A percentile compares a stretch with the other conserved stretches of the same genome.
These are phyloP conservation scores for Dromococcyx pavoninus DNA, from an alignment of 2,797 vertebrate genomes.

Conservation along the genomic window DNA sequence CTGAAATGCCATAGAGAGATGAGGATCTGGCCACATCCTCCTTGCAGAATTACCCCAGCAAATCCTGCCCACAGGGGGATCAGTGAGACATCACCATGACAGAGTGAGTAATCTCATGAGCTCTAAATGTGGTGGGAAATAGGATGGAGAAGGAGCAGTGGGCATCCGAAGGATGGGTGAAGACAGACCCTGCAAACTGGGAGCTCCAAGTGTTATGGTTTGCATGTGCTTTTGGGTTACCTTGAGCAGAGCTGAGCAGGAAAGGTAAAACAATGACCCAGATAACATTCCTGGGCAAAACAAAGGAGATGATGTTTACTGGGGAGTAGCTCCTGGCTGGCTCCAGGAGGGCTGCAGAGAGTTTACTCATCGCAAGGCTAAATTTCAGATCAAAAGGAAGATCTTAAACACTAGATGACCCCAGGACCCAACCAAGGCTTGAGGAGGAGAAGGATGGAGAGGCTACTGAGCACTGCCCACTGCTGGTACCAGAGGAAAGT, in stretches of 20 bases:
- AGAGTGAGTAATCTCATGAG: not conserved
- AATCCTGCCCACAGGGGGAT: not conserved
- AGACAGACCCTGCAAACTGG: not conserved
- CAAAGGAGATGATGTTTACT: constrained; percentile 20
- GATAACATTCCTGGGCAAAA: constrained; percentile 9
- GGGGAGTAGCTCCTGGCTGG: not conserved
- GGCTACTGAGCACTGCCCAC: accelerated
- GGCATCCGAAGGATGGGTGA: not conserved
- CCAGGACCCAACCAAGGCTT: not conserved
- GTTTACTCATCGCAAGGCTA: constrained; percentile 21
- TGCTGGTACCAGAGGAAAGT: accelerated
- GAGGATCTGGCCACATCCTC: not conserved
- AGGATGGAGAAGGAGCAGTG: not conserved
- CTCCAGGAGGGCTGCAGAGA: not conserved
- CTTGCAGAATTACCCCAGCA: not conserved
- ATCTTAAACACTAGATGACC: not conserved
- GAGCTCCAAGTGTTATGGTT: not conserved
- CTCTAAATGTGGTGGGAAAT: not conserved
- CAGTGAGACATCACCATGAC: accelerated
- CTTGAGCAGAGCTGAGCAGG: not conserved
- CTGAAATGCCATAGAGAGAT: not conserved
- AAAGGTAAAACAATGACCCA: constrained; percentile 16
- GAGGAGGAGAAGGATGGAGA: not conserved
- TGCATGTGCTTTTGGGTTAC: not conserved
- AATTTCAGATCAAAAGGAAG: not conserved